Evolutionary conservation across 2,113 vertebrate species (phyloP).

Genomic region (Rhabdornis inornatus): DNA sequence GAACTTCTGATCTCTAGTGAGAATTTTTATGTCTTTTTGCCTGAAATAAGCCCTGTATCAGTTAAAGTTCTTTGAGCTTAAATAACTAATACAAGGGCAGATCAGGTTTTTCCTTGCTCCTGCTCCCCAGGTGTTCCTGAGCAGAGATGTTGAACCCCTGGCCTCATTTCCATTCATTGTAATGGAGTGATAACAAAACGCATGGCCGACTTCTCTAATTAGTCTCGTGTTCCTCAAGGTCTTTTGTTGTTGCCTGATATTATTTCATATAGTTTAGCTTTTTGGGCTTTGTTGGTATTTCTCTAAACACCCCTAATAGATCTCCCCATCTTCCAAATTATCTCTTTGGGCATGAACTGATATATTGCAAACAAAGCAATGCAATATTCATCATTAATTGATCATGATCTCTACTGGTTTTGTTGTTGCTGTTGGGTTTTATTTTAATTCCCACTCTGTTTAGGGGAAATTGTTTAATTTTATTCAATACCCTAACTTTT

Average conservation of each 20-base stretch:
- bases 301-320: neutral
- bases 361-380: conserved; percentile 47
- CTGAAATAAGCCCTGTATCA: neutral
- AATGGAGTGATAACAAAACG: conserved; percentile 59
- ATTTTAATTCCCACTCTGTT: conserved; percentile 29
- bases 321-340: conserved; percentile 25
- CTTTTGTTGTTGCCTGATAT: conserved; percentile 21
- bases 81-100: conserved; percentile 39
- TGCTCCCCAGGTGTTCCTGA: conserved; percentile 19
- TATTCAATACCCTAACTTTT: conserved; percentile 37
- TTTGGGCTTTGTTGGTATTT: conserved; percentile 24
- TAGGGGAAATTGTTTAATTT: conserved; percentile 40
- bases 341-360: conserved; percentile 60
- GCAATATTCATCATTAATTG: conserved; percentile 61
- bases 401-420: conserved; percentile 39
- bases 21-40: neutral
- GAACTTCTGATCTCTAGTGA: neutral
- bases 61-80: conserved; percentile 37
- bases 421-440: conserved; percentile 22
- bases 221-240: conserved; percentile 42
- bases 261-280: neutral
- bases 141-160: conserved; percentile 23
- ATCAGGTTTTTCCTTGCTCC: conserved; percentile 26
- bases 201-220: conserved; percentile 66
- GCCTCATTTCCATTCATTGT: conserved; percentile 54